Base-by-base conservation (phyloP, 2,113 vertebrate species). In the Macaca nemestrina region DNA sequence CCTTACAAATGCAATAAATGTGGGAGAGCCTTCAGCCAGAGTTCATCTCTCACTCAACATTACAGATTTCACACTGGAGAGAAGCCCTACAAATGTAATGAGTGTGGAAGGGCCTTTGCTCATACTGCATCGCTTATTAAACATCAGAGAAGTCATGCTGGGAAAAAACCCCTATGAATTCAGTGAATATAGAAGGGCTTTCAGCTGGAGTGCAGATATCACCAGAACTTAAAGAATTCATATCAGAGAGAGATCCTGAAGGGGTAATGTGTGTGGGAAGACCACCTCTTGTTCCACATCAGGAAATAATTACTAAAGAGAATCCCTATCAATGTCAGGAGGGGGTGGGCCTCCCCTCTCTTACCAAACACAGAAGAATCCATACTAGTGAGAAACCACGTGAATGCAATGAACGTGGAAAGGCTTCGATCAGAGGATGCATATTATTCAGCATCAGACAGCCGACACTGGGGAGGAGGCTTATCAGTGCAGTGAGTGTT, bases 41-140 rank as follows among this genome's bases (percentile, higher is more conserved):
- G 93, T 73, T 93, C 93, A 35, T 97, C 89, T 70, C 86, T 97
- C 20, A 92, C 86, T 87, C 80, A 96, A 32, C 95, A 97, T 82
- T 86, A 95, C 3, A 86, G 90, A 76, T 85, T 90, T 68, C 95
- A 96, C 16, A 93, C 90, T 11, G 85, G 95, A 86, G 90, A 97
- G 75, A 97, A 93, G 20, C 90, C 96, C 43, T 97, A 97, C n/a
- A 90, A 86, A 76, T 97, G 93, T 88, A 91, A 93, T 5, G 48
- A 88, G 27, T 96, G 84, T 92, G 92, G 84, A 48, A 94, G 59
- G 79, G 84, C 67, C 52, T 97, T 97, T 96, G 89, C 89, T 93
- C 89, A 96, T 40, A 94, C 67, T 52, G 85, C 86, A 35, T 90
- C 85, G 32, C 86, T 94, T 72, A 87, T 78, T 52, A 86, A 97